Evolutionary conservation across 2,888 invertebrate species (phyloP).

Genomic region (Cantharis flavilabris): DNA sequence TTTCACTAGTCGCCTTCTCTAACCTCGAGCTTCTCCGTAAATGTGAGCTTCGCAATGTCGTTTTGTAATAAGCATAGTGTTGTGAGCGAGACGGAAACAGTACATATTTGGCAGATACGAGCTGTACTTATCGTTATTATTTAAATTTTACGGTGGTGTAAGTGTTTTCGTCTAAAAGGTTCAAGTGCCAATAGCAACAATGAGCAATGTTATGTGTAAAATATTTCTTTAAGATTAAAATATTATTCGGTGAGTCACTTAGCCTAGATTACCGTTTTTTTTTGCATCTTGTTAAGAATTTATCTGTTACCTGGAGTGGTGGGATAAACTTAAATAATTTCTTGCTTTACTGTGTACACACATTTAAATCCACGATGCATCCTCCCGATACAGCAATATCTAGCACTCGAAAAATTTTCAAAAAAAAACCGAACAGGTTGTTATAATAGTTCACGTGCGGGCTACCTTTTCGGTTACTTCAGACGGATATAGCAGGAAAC

Average conservation of each 20-base stretch:
- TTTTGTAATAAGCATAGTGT: constrained; percentile 17
- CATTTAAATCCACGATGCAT: neutral
- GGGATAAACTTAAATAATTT: neutral
- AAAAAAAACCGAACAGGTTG: constrained; percentile 23
- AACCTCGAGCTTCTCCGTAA: constrained; percentile 9
- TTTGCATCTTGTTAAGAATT: constrained; percentile 19
- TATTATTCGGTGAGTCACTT: constrained; percentile 36
- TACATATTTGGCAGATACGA: constrained; percentile 49
- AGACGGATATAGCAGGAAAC: neutral
- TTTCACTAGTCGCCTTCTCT: constrained; percentile 11
- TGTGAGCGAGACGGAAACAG: constrained; percentile 48
- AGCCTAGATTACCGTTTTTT: constrained; percentile 22
- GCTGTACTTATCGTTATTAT: constrained; percentile 45
- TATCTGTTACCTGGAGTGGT: constrained; percentile 19
- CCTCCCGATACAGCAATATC: neutral
- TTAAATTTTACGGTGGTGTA: constrained; percentile 41
- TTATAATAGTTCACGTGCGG: constrained; percentile 15
- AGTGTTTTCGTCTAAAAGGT: constrained; percentile 44
- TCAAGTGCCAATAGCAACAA: constrained; percentile 40
- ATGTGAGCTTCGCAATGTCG: constrained; percentile 21
- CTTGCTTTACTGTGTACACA: neutral
- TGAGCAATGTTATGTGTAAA: constrained; percentile 38
- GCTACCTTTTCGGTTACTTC: neutral
- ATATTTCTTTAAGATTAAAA: constrained; percentile 39
- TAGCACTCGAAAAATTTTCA: neutral